phyloP scores from a whole-genome alignment of 1,140 invertebrate species.

The Zaprionus gabonicus region DNA sequence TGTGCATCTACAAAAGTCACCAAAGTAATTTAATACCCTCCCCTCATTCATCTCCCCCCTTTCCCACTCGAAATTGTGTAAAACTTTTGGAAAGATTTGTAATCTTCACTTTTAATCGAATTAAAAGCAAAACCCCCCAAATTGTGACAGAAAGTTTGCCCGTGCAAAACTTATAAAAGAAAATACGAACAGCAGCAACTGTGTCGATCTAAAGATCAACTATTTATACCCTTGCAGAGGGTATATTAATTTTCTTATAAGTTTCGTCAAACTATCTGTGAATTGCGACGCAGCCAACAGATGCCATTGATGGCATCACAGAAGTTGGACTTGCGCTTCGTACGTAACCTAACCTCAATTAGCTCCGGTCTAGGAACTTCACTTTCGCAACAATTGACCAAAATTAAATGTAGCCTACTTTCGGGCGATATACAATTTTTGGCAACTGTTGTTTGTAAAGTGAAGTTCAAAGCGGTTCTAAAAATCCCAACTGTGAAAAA shows the following conservation, averaged over 20 bases:
- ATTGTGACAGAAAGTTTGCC: constrained; percentile 53
- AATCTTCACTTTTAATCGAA: constrained; percentile 55
- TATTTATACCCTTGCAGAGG: background rate
- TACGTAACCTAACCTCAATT: constrained; percentile 32
- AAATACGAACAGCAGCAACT: constrained; percentile 37
- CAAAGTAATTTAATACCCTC: constrained; percentile 10
- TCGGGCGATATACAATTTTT: background rate
- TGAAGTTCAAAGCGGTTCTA: background rate
- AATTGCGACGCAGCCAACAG: constrained; percentile 27
- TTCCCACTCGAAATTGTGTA: constrained; percentile 34
- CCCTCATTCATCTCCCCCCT: background rate
- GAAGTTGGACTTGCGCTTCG: background rate
- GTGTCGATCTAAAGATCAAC: constrained; percentile 44
- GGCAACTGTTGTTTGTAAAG: background rate
- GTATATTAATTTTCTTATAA: constrained; percentile 28
- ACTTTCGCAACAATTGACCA: background rate
- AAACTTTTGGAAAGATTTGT: constrained; percentile 32
- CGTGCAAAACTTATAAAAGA: constrained; percentile 29
- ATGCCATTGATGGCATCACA: background rate
- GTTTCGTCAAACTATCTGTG: constrained; percentile 79
- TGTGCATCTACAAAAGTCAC: constrained; percentile 67
- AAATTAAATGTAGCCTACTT: background rate
- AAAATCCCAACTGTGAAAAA: constrained; percentile 48
- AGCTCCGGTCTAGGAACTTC: background rate
- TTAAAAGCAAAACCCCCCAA: constrained; percentile 51